Evolutionary conservation across 2,113 vertebrate genomes (phyloP), one percentile per base, ranked within the genome.

Genomic region (Antennarius striatus): DNA sequence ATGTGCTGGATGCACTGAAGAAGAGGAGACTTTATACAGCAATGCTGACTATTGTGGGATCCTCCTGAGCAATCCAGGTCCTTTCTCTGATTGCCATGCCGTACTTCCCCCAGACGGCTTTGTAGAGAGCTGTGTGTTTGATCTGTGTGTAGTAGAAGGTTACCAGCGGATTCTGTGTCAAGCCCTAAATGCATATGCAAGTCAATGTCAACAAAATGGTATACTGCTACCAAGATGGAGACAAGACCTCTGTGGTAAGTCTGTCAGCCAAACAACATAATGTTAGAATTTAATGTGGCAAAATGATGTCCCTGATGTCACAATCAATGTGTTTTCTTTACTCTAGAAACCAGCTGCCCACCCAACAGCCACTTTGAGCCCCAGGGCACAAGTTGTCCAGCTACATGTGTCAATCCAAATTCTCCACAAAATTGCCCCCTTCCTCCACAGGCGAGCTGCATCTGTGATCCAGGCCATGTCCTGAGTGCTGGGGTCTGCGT

Each of bases 301-400:
- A 63, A 53, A 30, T 42, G 0, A 36, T 36, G 22, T 16, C 6
- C 4, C 15, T 11, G 0, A 51, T 14, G 0, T 57, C 0, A 32
- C 63, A 0, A 30, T 60, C 1, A 9, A 4, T n/a, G 0, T 47
- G 0, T 40, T 17, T 59, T 16, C 3, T 36, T 40, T 10, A 51
- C 0, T 52, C 10, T 66, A 92, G 91, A 90, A 64, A 81, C 88
- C 6, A 6, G 16, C 1, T 93, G 91, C 0, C 85, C 83, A 8
- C 22, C 78, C n/a, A 89, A 92, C 54, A 90, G 91, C 52, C 92
- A 91, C 73, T 91, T 86, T 68, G 90, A 91, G 28, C 15, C 74
- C 0, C 59, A 72, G 42, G 83, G 90, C 1, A 72, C 71, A 43
- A 77, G 87, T 57, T 92, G 91, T 30, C 78, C 85, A 32, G 29